Percentiles rank a stretch among this genome's conserved stretches.
Conservation (phyloP, 2,888 invertebrate species). For the Strigamia transsilvanica region DNA sequence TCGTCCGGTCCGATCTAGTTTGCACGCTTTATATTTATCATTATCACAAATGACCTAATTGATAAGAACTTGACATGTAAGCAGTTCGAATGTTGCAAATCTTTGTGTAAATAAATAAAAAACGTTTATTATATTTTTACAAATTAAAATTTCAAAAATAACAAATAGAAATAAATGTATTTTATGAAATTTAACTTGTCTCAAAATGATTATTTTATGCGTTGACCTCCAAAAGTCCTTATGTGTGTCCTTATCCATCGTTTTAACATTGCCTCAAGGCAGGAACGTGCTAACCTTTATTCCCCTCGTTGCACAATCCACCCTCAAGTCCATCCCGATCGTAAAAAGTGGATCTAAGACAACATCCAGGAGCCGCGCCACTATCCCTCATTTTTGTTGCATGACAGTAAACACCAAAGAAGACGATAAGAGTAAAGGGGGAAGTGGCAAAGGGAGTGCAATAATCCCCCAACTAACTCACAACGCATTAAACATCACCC, state of each 20-base stretch:
- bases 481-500: slow-evolving; percentile 9
- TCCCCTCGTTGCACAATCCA: background rate
- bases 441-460: background rate
- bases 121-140: too few species aligned
- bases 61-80: background rate
- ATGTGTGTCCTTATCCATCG: background rate
- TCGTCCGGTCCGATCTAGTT: background rate
- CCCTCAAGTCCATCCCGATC: background rate
- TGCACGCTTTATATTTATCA: background rate
- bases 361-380: background rate
- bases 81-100: background rate
- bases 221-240: slow-evolving; percentile 5
- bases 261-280: slow-evolving; percentile 1
- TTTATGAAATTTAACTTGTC: background rate
- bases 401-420: slow-evolving; percentile 11
- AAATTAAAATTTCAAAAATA: background rate
- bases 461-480: background rate
- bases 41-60: slow-evolving; percentile 18
- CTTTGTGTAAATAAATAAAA: too few species aligned
- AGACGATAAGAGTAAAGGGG: slow-evolving; percentile 3
- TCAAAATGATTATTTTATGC: background rate
- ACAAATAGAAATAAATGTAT: background rate
- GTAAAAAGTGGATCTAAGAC: slow-evolving; percentile 19
- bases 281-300: slow-evolving; percentile 22
- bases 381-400: slow-evolving; percentile 2